Conservation (phyloP, 2,888 invertebrate genomes). For the Argyresthia goedartella region DNA sequence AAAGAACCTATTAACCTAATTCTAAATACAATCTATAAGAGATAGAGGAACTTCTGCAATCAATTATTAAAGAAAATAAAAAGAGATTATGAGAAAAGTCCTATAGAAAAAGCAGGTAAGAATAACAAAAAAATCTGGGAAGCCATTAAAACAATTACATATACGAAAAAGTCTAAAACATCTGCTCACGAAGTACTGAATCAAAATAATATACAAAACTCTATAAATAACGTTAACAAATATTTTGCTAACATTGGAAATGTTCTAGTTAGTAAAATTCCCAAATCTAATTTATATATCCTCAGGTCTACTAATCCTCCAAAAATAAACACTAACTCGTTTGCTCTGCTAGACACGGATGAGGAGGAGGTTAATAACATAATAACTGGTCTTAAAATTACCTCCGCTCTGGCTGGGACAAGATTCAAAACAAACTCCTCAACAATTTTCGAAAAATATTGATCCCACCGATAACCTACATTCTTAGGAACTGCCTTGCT, state of each 20-base stretch:
- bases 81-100: background rate
- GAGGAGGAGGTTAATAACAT: background rate
- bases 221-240: too few relatives aligned
- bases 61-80: background rate
- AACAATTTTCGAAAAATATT: background rate
- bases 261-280: background rate
- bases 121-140: too few relatives aligned
- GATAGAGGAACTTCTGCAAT: background rate
- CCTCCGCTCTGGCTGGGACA: background rate
- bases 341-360: background rate
- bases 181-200: too few relatives aligned
- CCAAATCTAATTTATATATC: background rate
- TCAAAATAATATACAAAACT: too few relatives aligned
- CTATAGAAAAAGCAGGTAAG: too few relatives aligned
- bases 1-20: background rate
- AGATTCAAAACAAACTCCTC: background rate
- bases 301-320: background rate
- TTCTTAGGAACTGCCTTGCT: background rate
- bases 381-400: background rate
- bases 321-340: background rate
- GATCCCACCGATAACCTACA: too few relatives aligned
- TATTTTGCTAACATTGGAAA: background rate
- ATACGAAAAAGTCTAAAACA: too few relatives aligned
- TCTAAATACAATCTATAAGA: background rate
- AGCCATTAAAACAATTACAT: too few relatives aligned